Evolutionary conservation across 2,888 invertebrate species (phyloP).

Genomic region (Esperia sulphurella): DNA sequence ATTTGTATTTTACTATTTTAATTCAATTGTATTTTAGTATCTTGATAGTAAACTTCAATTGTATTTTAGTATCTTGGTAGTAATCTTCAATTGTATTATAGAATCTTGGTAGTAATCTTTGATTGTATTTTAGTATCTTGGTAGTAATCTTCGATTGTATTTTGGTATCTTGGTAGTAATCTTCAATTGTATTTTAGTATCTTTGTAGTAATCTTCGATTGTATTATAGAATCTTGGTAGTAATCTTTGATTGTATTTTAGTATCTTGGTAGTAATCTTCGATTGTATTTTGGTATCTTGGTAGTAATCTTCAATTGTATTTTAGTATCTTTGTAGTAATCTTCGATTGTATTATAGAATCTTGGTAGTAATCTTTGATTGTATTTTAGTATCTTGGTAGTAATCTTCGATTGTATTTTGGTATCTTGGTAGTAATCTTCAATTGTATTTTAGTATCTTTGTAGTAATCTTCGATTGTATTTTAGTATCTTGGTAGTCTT

Average conservation of each 20-base stretch:
- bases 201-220: neutral
- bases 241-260: neutral
- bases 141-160: neutral
- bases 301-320: too few species aligned
- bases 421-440: too few species aligned
- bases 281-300: too few species aligned
- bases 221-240: neutral
- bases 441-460: too few species aligned
- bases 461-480: too few species aligned
- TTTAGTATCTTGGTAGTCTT: too few species aligned
- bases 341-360: too few species aligned
- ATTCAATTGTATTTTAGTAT: neutral
- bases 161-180: neutral
- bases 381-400: too few species aligned
- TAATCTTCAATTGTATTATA: neutral
- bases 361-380: too few species aligned
- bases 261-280: neutral
- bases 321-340: too few species aligned
- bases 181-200: neutral
- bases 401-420: too few species aligned
- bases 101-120: neutral
- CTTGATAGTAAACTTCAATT: neutral
- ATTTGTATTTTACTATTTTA: neutral
- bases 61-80: neutral
- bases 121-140: neutral